These are phyloP conservation scores for Onychostruthus taczanowskii DNA, from an alignment of 2,113 vertebrate species.

Conservation along the genomic window DNA sequence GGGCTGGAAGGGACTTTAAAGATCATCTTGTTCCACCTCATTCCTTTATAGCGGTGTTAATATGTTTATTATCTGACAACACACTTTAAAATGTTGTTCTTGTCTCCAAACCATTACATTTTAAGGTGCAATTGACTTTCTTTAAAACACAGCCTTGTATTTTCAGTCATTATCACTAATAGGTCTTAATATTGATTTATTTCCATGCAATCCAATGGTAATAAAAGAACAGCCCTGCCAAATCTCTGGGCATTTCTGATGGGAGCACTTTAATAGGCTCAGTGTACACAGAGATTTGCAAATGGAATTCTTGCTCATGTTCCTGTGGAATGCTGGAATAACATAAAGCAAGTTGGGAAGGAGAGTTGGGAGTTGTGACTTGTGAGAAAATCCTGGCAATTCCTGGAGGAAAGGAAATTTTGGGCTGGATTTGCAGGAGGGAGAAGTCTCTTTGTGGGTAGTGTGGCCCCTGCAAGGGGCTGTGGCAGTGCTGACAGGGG, in stretches of 20 bases:
- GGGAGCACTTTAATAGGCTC: not conserved
- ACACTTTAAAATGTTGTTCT: not conserved
- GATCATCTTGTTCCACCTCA: not conserved
- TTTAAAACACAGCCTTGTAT: not conserved
- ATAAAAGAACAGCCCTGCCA: not conserved
- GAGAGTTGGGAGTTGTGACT: not conserved
- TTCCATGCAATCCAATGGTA: not conserved
- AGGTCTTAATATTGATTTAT: conserved; percentile 36
- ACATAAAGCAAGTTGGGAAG: not conserved
- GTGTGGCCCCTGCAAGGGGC: not conserved
- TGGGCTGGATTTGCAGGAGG: not conserved
- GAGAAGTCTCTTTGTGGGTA: not conserved
- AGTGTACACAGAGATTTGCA: not conserved
- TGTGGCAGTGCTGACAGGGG: not conserved
- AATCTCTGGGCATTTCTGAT: not conserved
- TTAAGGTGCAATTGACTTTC: not conserved
- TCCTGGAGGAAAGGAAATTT: not conserved
- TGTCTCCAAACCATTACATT: not conserved
- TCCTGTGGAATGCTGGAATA: not conserved
- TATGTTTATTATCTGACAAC: not conserved
- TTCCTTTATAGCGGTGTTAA: not conserved
- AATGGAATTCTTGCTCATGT: not conserved
- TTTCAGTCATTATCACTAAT: conserved; percentile 35
- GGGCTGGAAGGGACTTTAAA: not conserved
- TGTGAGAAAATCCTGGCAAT: rapidly evolving